phyloP scores from a whole-genome alignment of 2,888 invertebrate genomes.

The Blera fallax region DNA sequence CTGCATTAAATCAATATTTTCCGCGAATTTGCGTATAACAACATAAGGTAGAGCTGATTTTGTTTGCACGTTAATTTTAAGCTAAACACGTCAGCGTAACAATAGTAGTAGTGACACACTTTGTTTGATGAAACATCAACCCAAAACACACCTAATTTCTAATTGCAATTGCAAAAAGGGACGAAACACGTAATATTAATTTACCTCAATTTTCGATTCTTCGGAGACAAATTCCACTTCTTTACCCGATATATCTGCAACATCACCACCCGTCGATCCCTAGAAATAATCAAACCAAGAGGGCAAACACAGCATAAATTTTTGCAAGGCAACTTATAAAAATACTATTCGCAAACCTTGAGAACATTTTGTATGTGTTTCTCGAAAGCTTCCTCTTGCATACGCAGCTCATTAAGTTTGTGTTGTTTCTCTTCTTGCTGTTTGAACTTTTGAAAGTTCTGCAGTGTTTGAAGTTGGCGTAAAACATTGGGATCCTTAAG shows the following conservation, averaged over 20 bases:
- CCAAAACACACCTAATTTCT: slow-evolving; percentile 8
- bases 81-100: slow-evolving; percentile 49
- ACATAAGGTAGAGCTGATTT: slow-evolving; percentile 69
- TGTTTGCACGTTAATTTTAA: slow-evolving; percentile 22
- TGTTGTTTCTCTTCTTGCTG: slow-evolving; percentile 86
- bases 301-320: background rate
- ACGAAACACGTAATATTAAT: slow-evolving; percentile 16
- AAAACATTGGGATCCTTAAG: slow-evolving; percentile 94
- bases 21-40: slow-evolving; percentile 59
- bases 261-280: slow-evolving; percentile 82
- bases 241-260: slow-evolving; percentile 83
- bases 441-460: slow-evolving; percentile 82
- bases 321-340: background rate
- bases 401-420: slow-evolving; percentile 87
- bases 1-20: background rate
- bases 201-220: slow-evolving; percentile 83
- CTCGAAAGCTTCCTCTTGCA: slow-evolving; percentile 89
- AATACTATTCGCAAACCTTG: slow-evolving; percentile 83
- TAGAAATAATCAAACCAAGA: slow-evolving; percentile 1
- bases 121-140: slow-evolving; percentile 1
- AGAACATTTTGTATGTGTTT: slow-evolving; percentile 89
- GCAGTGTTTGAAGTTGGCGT: slow-evolving; percentile 92
- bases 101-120: background rate
- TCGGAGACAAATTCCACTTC: slow-evolving; percentile 87
- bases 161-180: slow-evolving; percentile 10